Base-by-base conservation (phyloP, 2,113 vertebrate genomes). In the Diadophis punctatus region DNA sequence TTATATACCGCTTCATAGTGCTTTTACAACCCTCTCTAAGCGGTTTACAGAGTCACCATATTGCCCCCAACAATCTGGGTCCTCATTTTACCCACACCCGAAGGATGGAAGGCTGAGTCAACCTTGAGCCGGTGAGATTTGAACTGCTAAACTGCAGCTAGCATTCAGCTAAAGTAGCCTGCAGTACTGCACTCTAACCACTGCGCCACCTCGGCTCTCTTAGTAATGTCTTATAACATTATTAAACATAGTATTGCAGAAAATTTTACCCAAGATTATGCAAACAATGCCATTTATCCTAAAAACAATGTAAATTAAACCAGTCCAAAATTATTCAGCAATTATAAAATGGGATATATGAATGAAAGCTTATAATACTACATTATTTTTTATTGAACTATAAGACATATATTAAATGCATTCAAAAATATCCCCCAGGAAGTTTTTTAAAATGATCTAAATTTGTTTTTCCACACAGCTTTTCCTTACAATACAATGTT, bases 401-500 rank as follows among this genome's bases (percentile, higher is more conserved):
- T 25, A 84, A 48, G 16, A 74, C 14, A 74, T 20, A 12, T 23
- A 88, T 27, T 43, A 43, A 39, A 68, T 68, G 63, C 4, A 39
- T 8, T 12, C 39, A 86, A 16, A 89, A 90, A 84, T 89, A 68
- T 23, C 11, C 39, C 14, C 30, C 5, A 68, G 5, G 30, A 34
- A 84, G 11, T 48, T 18, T 80, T 55, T 11, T 51, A 68, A 23
- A 87, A 5, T 80, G 20, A 4, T n/a, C 23, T 49, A 20, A 3
- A 14, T 87, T 88, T 89, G n/a, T 4, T 89, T 51, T 56, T 49
- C n/a, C 8, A 52, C 0, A 43, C 20, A 6, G 39, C 90, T 52
- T 7, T 94, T 93, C 34, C 34, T 91, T 30, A 74, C 89, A 7
- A 93, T 51, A 22, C 91, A 94, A 68, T 51, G 63, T 30, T 80